Base-by-base conservation (phyloP, 2,797 vertebrate genomes). In the Crossoptilon crossoptilon region DNA sequence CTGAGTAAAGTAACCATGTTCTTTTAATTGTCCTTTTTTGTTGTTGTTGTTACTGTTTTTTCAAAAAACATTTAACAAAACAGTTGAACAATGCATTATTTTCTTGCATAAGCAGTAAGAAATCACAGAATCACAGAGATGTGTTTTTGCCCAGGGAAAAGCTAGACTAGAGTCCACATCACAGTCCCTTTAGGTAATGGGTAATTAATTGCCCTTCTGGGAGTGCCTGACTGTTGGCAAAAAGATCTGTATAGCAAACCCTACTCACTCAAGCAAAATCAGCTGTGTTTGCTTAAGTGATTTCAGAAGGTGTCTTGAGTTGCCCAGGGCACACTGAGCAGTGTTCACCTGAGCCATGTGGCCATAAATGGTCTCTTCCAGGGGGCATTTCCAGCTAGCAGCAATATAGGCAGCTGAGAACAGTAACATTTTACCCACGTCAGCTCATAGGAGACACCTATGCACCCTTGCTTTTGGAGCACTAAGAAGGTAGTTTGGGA, bases 141-240 rank as follows among this genome's bases (percentile, higher is more conserved):
- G 80, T 55, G 55, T 5, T 0, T 84, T 79, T 90, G 70, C 79
- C 74, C 31, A 66, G 58, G 73, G 24, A 41, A 84, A 79, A 85
- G 26, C 55, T 90, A 51, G 41, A 27, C 67, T 46, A 73, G 21
- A 71, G 27, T 74, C 71, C 79, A 58, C 31, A 71, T 76, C 41
- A 68, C 14, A 79, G 19, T 35, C 26, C 13, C 46, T 92, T 80
- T 62, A 69, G 16, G 29, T 37, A 37, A 10, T 9, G 26, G 4
- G 11, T 62, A 77, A 90, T 93, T 86, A 88, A 93, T 76, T 88
- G 68, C 33, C 48, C 26, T 88, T 74, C 22, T 85, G 84, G 90
- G 16, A 37, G 41, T 27, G 59, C 31, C 84, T 85, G 35, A 15
- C 24, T 87, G 11, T 67, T 84, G 72, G 35, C 70, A 81, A 22